Evolutionary conservation across 2,888 invertebrate genomes (phyloP), one percentile per base, ranked within the genome.

Genomic region (Tortricodes alternella): DNA sequence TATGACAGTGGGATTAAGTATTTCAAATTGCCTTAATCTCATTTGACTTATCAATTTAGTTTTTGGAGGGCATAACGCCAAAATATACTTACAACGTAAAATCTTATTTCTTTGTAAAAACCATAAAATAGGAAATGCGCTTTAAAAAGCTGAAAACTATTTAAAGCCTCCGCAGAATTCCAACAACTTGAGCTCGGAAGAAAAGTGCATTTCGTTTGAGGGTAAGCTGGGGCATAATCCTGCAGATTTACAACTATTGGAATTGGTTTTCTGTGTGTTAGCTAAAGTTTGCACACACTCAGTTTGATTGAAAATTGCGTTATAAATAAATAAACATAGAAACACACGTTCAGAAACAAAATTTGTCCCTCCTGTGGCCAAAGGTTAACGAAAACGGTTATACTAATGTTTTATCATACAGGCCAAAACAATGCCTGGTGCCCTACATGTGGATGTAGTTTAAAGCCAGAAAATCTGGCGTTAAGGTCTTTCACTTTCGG

Each of bases 171-270:
- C 8, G 16, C 6, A 5, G 19, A 50, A 50, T 21, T 27, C 21
- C 8, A 51, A 51, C 23, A 51, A 51, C 32, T 41, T 51, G 41
- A 18, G 50, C 50, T 11, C 7, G 8, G 50, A 39, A 21, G 39
- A 32, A 38, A 50, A 51, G 23, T 41, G 41, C 50, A 51, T 51
- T 51, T 41, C 41, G 50, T 34, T 51, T 34, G 50, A 27, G 48
- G 29, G 39, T 50, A 15, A 50, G 29, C 49, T 9, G 21, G n/a
- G n/a, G 32, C 41, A 39, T 50, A 34, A 51, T 32, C 41, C 41
- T 4, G 11, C 3, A 34, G 50, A 51, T 51, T 51, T 51, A 51
- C 41, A 32, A 41, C 41, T 51, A 51, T 51, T 13, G 34, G 50
- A 23, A 41, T 51, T 51, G 41, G 23, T 39, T 50, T 49, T 29